Percentiles rank a stretch among this genome's conserved stretches.
Evolutionary conservation across 2,888 invertebrate species (phyloP).

Genomic region (Drosophila kambysellisi): DNA sequence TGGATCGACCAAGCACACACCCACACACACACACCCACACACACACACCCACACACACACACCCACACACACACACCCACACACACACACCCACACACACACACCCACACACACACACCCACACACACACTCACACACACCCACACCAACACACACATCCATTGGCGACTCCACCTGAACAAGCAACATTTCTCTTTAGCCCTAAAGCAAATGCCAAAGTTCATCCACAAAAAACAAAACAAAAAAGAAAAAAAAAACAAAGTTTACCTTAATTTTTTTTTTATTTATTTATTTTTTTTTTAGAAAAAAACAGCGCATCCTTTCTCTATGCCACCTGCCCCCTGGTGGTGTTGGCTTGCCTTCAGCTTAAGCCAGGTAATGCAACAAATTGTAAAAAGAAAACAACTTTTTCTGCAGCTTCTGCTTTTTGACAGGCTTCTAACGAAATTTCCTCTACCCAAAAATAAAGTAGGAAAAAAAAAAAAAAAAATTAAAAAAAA

Average conservation of each 20-base stretch:
- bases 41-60: background rate
- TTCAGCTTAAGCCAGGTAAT: constrained; percentile 11
- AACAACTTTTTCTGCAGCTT: constrained; percentile 19
- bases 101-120: background rate
- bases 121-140: background rate
- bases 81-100: background rate
- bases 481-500: background rate
- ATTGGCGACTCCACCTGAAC: constrained; percentile 10
- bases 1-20: constrained; percentile 19
- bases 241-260: constrained; percentile 14
- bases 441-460: background rate
- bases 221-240: background rate
- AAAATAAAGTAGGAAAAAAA: background rate
- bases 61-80: background rate
- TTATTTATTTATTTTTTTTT: background rate
- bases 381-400: constrained; percentile 31
- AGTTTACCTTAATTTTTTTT: constrained; percentile 26
- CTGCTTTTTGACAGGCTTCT: constrained; percentile 14
- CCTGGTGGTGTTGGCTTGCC: background rate
- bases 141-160: no score
- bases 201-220: constrained; percentile 30
- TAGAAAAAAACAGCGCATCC: background rate
- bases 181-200: constrained; percentile 22
- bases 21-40: background rate
- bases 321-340: background rate